phyloP scores from a whole-genome alignment of 2,113 vertebrate genomes.

The Plecotus auritus region DNA sequence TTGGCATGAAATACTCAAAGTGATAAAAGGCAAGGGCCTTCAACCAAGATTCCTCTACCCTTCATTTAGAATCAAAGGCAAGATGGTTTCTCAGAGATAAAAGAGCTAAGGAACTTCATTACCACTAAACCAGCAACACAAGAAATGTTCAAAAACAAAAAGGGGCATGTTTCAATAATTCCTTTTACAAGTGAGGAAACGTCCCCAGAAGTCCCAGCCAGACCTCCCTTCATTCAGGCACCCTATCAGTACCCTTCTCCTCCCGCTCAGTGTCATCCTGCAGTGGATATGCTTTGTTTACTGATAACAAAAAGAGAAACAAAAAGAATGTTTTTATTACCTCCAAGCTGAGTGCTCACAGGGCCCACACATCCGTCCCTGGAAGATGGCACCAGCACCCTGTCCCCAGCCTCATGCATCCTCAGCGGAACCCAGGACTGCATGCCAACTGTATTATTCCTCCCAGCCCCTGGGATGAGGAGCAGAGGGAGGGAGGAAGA shows the following conservation, averaged over 20 bases:
- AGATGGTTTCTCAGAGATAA: neutral
- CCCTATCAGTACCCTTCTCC: neutral
- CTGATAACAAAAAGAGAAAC: constrained; percentile 41
- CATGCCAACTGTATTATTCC: neutral
- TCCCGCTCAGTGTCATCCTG: neutral
- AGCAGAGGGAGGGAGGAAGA: neutral
- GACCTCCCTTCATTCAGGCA: neutral
- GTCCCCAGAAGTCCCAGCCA: too few relatives aligned
- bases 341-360: rapidly evolving
- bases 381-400: neutral
- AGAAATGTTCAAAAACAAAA: neutral
- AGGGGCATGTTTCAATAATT: too few relatives aligned
- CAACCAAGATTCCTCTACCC: too few relatives aligned
- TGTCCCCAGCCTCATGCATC: neutral
- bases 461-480: neutral
- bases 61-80: too few relatives aligned
- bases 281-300: constrained; percentile 43
- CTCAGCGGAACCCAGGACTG: neutral
- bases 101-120: neutral
- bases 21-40: too few relatives aligned
- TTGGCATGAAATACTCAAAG: too few relatives aligned
- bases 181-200: too few relatives aligned
- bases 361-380: neutral
- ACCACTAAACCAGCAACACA: neutral
- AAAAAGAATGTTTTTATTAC: constrained; percentile 44